phyloP scores from a whole-genome alignment of 2,797 vertebrate species.

The Eidolon dupreanum region DNA sequence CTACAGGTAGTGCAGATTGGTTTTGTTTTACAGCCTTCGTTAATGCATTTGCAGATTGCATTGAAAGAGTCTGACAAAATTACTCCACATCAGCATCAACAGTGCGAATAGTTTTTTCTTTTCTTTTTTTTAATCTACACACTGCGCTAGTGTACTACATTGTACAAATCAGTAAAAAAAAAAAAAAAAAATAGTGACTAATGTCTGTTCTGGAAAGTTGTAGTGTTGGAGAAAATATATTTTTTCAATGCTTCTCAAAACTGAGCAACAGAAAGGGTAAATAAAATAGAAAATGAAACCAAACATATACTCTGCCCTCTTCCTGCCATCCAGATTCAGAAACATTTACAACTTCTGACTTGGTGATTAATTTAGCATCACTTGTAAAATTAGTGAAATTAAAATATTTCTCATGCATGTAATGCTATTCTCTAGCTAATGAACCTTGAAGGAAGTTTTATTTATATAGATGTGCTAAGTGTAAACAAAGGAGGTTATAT shows the following conservation, averaged over 20 bases:
- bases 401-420: slow-evolving; percentile 78
- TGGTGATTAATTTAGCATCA: slow-evolving; percentile 61
- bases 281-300: slow-evolving; percentile 57
- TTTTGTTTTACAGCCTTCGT: slow-evolving; percentile 84
- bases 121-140: slow-evolving; percentile 42
- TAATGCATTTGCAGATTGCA: slow-evolving; percentile 85
- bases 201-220: background rate
- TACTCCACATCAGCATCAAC: slow-evolving; percentile 79
- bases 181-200: background rate
- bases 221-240: background rate
- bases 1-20: slow-evolving; percentile 74
- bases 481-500: slow-evolving; percentile 66
- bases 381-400: slow-evolving; percentile 79
- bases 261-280: slow-evolving; percentile 53
- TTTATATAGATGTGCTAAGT: slow-evolving; percentile 74
- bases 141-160: slow-evolving; percentile 61
- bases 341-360: slow-evolving; percentile 61
- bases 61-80: slow-evolving; percentile 82
- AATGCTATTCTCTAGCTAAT: slow-evolving; percentile 73
- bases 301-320: background rate
- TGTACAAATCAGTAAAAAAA: slow-evolving; percentile 57
- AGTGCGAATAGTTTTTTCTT: slow-evolving; percentile 70
- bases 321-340: slow-evolving; percentile 53
- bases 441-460: slow-evolving; percentile 73
- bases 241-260: slow-evolving; percentile 46